Base-by-base conservation (phyloP, 2,797 vertebrate species). In the Euphonia xanthogaster region DNA sequence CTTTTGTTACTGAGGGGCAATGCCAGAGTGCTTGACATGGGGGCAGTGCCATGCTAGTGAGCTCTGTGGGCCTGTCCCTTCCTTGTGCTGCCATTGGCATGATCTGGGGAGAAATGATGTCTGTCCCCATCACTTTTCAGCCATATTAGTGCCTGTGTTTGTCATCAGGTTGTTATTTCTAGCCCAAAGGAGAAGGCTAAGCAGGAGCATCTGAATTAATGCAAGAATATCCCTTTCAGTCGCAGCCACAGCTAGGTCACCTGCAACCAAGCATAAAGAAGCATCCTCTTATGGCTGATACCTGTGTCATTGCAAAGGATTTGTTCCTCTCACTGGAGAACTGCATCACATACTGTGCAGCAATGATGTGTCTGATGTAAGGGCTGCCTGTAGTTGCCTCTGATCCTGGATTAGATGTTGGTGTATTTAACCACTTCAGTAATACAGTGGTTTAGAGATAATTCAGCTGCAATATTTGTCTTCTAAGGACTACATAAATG, bases 401-500 rank as follows among this genome's bases (percentile, higher is more conserved):
- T 65, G 70, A 58, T 62, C 33, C 30, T 45, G 47, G 24, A 13
- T 30, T 44, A 39, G 72, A 55, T 61, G 57, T 7, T 45, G 45
- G 22, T 0, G 0, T 61, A 33, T 95, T 88, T 93, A 86, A 81
- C 53, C 53, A 39, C 72, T 86, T 91, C 37, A 57, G 31, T 63
- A 30, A 74, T 22, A 23, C 21, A 44, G 3, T 42, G 18, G 17
- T 71, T 83, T 54, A 28, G 61, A 74, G 39, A 12, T 65, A 72
- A 83, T 90, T 92, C 2, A 23, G 81, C 62, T 78, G 25, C n/a
- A 51, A 2, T 84, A 75, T 74, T 78, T 93, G 77, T 90, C 62
- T 72, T 84, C 50, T 65, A 48, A 90, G 70, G 44, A 70, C 62
- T 37, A 6, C 48, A 16, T 68, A 75, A 54, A 22, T 58, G 58